Evolutionary conservation across 1,140 invertebrate species (phyloP), one percentile per base, ranked within the genome.

Genomic region (Neelides sp.): DNA sequence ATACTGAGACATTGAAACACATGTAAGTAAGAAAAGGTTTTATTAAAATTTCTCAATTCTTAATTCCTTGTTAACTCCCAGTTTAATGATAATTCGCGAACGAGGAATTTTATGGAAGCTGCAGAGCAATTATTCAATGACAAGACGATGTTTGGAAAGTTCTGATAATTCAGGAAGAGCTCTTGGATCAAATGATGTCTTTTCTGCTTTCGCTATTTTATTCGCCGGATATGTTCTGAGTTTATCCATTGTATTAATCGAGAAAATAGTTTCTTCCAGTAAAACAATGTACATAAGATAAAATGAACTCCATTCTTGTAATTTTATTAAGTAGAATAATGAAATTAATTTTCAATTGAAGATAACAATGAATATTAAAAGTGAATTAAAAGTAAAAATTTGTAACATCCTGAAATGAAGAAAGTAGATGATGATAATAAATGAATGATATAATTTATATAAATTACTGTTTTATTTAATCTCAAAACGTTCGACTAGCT

Each of bases 131-230:
- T 52, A 44, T 30, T 3, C 41, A 3, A 52, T 52, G 20, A 35
- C n/a, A 13, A 15, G 58, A 15, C 32, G 55, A 1, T 61, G 58
- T 41, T 32, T 55, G 10, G 49, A 50, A n/a, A 40, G 44, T 24
- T 17, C 32, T 3, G 49, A 57, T n/a, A 56, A 54, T 35, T 15
- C 34, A 1, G 58, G 54, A 12, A 20, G 42, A 24, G 52, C 50
- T 17, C 39, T 61, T 0, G 55, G 52, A 2, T 23, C 34, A 1
- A 52, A 49, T 10, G 58, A 61, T 30, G 55, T 61, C 5, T 61
- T 61, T 26, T 57, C 58, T 1, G 58, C 58, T 1, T 61, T 55
- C 28, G 55, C 57, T 52, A 53, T 61, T 19, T 39, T 61, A n/a
- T n/a, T 37, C 20, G 52, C 20, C 1, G 58, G 58, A 1, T 61